These are phyloP conservation scores for Suncus etruscus DNA, from an alignment of 2,113 vertebrate genomes.

Conservation along the genomic window DNA sequence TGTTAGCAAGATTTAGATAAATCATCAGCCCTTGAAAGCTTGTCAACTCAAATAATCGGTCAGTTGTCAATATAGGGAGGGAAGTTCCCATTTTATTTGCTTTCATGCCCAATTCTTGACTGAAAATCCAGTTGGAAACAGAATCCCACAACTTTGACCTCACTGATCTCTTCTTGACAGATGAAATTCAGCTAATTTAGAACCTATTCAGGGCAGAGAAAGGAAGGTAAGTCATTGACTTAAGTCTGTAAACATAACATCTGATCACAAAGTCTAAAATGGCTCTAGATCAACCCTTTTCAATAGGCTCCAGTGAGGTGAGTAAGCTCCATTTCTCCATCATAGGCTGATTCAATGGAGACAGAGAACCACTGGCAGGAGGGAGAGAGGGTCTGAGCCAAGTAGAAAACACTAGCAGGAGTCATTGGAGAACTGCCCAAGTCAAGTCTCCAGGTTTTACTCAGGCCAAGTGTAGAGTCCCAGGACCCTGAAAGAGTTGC, in stretches of 20 bases:
- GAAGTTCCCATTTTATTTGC: background rate
- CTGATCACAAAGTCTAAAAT: background rate
- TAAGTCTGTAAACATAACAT: background rate
- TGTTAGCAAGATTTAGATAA: conserved; percentile 23
- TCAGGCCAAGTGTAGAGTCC: background rate
- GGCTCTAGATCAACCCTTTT: background rate
- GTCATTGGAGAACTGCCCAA: background rate
- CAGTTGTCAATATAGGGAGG: background rate
- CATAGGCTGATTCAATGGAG: background rate
- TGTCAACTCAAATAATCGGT: background rate
- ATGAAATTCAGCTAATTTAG: background rate
- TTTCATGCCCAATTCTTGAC: background rate
- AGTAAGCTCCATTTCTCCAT: background rate
- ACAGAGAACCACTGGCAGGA: background rate
- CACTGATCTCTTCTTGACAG: background rate
- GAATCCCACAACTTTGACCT: background rate
- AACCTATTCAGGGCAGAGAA: background rate
- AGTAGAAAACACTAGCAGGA: conserved; percentile 19
- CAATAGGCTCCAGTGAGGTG: background rate
- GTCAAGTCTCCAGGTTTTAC: background rate
- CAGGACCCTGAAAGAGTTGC: background rate
- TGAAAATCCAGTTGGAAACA: background rate
- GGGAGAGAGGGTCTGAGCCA: background rate
- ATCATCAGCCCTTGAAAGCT: conserved; percentile 17
- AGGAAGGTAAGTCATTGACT: background rate